These are phyloP conservation scores for Streblospio benedicti DNA, from an alignment of 1,140 invertebrate genomes.

Conservation along the genomic window DNA sequence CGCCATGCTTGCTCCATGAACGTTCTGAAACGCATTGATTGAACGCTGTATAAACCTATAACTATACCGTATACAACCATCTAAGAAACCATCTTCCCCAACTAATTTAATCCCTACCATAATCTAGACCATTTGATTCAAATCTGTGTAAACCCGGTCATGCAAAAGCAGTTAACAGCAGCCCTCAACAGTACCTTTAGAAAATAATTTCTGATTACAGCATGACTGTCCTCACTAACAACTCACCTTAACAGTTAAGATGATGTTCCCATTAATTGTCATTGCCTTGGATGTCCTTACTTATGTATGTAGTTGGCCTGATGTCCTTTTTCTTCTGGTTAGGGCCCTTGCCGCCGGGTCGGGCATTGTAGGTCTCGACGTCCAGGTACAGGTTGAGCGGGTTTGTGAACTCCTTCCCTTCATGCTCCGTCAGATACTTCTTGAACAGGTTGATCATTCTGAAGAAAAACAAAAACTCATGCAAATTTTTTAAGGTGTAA, in stretches of 20 bases:
- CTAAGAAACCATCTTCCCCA: no score
- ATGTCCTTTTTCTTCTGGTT: constrained; percentile 33
- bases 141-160: no score
- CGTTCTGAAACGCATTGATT: constrained; percentile 21
- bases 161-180: no score
- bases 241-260: no score
- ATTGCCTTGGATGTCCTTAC: constrained; percentile 33
- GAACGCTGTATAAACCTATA: neutral
- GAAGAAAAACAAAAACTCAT: constrained; percentile 6
- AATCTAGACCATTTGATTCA: no score
- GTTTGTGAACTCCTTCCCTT: constrained; percentile 33
- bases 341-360: constrained; percentile 11
- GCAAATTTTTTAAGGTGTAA: no score
- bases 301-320: constrained; percentile 34
- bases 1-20: constrained; percentile 33
- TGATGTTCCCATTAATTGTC: no score
- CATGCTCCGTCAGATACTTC: constrained; percentile 35
- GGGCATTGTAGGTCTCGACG: constrained; percentile 32
- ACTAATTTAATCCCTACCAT: no score
- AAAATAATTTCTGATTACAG: no score
- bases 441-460: constrained; percentile 43
- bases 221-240: no score
- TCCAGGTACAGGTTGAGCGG: constrained; percentile 37
- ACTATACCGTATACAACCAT: no score
- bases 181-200: no score